phyloP scores from a whole-genome alignment of 1,140 invertebrate genomes.

The Geopemphigus sp. region DNA sequence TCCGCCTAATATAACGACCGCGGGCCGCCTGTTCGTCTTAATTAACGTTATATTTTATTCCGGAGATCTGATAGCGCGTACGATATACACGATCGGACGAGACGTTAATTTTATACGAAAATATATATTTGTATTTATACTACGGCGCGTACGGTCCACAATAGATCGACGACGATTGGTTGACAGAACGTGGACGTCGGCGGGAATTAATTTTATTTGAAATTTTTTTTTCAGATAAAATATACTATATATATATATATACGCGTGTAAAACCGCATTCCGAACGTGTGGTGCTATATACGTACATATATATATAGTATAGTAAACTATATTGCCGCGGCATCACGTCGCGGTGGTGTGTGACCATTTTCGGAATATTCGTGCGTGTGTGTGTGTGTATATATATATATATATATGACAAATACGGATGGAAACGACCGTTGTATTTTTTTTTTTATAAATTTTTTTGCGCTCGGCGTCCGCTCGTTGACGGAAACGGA shows the following conservation, averaged over 20 bases:
- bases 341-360: constrained; percentile 9
- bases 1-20: not conserved
- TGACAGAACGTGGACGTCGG: not conserved
- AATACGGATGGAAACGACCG: constrained; percentile 41
- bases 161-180: too few relatives aligned
- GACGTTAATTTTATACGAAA: constrained; percentile 34
- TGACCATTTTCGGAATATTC: constrained; percentile 44
- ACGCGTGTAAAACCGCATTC: constrained; percentile 44
- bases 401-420: constrained; percentile 9
- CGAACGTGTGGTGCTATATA: not conserved
- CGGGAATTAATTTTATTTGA: constrained; percentile 33
- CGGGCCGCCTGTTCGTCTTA: constrained; percentile 5
- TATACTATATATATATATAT: not conserved
- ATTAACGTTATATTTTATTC: constrained; percentile 31
- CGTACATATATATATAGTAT: constrained; percentile 10
- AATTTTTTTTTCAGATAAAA: constrained; percentile 9
- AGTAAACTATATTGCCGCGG: too few relatives aligned
- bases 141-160: too few relatives aligned
- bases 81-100: not conserved
- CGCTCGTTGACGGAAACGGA: constrained; percentile 26
- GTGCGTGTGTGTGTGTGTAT: not conserved
- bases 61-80: not conserved
- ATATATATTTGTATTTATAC: not conserved
- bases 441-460: too few relatives aligned
- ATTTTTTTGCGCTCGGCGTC: constrained; percentile 6